Base-by-base conservation (phyloP, 2,113 vertebrate genomes). In the Oryzias woworae region DNA sequence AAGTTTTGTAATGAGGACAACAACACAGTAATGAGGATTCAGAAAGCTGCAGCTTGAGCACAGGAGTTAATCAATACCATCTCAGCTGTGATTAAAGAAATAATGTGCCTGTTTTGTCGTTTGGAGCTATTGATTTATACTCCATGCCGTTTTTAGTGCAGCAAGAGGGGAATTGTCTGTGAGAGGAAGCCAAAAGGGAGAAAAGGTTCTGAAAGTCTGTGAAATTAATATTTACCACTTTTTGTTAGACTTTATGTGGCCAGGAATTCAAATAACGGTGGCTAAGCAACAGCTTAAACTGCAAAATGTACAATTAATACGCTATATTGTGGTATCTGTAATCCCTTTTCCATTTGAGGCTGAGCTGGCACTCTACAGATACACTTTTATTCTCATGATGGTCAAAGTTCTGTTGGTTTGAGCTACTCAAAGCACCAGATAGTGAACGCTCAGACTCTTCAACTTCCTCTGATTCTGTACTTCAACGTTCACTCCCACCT, bases 21-120 rank as follows among this genome's bases (percentile, higher is more conserved):
- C 75, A 74, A 76, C 22, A 48, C 24, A 2, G 56, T 78, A 73
- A 82, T 66, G 75, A 83, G 59, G 63, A 71, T 72, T 71, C 31
- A 68, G 73, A 69, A 73, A 62, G 67, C 66, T 49, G 31, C 2
- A 46, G 61, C 61, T 59, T 18, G 57, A 65, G 60, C 59, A 23
- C 58, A 62, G 47, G 58, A 77, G 75, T 80, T 26, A 80, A 82
- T 85, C 74, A 69, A 57, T 62, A 66, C 54, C 43, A 60, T 71
- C 51, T 72, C 36, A 36, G 77, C 66, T 71, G 61, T 83, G 68
- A 81, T 83, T 76, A 75, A 75, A 85, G 67, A 66, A 66, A 50
- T 69, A 59, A 65, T 73, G 64, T 53, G 74, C 63, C 65, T 63
- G 66, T 72, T 75, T 48, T 4, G 44, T 64, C 61, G 58, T 48